Evolutionary conservation across 2,888 invertebrate species (phyloP).

Genomic region (Aethes cnicana): DNA sequence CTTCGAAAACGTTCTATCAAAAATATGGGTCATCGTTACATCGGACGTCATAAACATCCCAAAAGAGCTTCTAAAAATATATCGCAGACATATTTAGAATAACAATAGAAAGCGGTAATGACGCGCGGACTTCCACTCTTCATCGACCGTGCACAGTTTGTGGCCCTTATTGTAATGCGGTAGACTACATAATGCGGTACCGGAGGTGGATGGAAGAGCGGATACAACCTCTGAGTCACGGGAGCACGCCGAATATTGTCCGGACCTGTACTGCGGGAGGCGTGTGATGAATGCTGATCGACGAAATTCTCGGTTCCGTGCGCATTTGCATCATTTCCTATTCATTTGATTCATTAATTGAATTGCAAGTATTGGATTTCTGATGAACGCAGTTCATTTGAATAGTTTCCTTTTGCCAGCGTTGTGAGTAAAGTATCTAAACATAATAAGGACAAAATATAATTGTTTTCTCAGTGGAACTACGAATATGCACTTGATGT

Average conservation of each 20-base stretch:
- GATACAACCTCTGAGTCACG: conserved; percentile 65
- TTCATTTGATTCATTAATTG: conserved; percentile 19
- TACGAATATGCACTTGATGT: no score
- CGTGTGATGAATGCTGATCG: conserved; percentile 59
- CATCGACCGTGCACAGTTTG: background rate
- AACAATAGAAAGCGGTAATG: conserved; percentile 55
- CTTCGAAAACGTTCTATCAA: conserved; percentile 19
- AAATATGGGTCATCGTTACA: conserved; percentile 57
- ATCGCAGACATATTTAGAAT: conserved; percentile 53
- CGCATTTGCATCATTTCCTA: conserved; percentile 20
- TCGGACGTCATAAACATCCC: conserved; percentile 47
- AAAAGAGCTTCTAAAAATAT: conserved; percentile 55
- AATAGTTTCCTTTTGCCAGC: no score
- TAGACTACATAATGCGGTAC: conserved; percentile 12
- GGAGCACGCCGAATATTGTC: conserved; percentile 65
- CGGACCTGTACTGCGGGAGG: conserved; percentile 53
- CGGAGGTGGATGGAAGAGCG: conserved; percentile 37
- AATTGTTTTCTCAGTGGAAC: no score
- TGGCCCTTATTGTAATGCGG: background rate
- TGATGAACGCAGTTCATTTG: conserved; percentile 5
- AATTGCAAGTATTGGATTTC: conserved; percentile 14
- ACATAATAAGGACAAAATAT: no score
- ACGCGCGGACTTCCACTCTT: conserved; percentile 33
- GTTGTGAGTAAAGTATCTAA: no score
- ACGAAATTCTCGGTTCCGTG: conserved; percentile 32